Evolutionary conservation across 2,888 invertebrate genomes (phyloP), one percentile per base, ranked within the genome.

Genomic region (Gnatocerus cornutus): DNA sequence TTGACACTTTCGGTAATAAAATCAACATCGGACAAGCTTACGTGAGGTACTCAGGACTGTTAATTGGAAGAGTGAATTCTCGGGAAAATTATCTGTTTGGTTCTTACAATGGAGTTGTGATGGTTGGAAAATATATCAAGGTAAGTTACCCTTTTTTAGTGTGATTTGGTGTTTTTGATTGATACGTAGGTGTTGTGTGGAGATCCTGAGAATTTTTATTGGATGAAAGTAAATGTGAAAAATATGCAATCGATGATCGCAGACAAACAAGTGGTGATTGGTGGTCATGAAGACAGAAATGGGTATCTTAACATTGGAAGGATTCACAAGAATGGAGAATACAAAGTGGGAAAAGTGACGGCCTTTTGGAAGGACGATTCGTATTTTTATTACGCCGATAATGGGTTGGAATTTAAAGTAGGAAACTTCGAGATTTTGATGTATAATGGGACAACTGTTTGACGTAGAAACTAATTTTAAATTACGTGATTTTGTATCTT

Each of bases 11-110:
- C 14, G 46, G 46, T 1, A 16, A 21, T 14, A 21, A 46, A 9
- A 21, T 46, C 16, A 3, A 46, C 21, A 16, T 46, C 16, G 46
- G 46, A 9, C 46, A 46, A 21, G 46, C 21, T 6, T 46, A 46
- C 16, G 21, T 16, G 12, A 13, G 16, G 21, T 12, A 16, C 46
- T n/a, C 13, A 7, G 46, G 46, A 6, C 13, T 46, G 46, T 7
- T 46, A 13, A 16, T 41, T 6, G 41, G 13, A 41, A 6, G 10
- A 6, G 12, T 12, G 6, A 12, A 12, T 41, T 12, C 41, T n/a
- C 33, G 33, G 1, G 33, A 33, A 33, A 33, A 7, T 7, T 33
- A 33, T 7, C 6, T 33, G 33, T 33, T 33, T 33, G 33, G 33
- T 33, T 4, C 33, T 7, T 41, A 10, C 41, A 10, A 41, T 6